These are phyloP conservation scores for Pocillopora damicornis DNA, from an alignment of 64 coral and sea anemone species.

Conservation along the genomic window DNA sequence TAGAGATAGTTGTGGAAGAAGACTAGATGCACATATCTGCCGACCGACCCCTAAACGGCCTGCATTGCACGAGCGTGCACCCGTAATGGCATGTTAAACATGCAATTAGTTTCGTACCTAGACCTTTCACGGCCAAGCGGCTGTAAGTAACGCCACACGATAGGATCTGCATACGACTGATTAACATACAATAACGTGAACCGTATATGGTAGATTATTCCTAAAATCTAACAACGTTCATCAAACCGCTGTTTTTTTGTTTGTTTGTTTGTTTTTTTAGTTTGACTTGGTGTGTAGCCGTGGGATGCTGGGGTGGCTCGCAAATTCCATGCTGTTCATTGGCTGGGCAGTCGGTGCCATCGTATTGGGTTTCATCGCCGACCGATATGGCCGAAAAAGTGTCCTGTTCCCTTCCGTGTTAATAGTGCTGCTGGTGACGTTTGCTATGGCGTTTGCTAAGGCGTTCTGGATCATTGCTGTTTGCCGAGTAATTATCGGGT, in stretches of 20 bases:
- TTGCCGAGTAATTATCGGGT: conserved; percentile 69
- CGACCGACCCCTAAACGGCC: too few species aligned
- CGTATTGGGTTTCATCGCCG: conserved; percentile 68
- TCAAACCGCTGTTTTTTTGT: not conserved
- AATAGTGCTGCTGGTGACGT: conserved; percentile 56
- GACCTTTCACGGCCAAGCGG: too few species aligned
- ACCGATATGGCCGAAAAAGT: conserved; percentile 77
- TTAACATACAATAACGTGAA: too few species aligned
- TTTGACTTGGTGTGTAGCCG: conserved; percentile 89
- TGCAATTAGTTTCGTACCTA: too few species aligned
- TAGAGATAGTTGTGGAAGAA: too few species aligned
- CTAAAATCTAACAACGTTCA: too few species aligned
- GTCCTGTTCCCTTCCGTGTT: conserved; percentile 79
- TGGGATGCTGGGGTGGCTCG: conserved; percentile 64
- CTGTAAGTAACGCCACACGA: too few species aligned
- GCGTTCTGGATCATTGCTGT: conserved; percentile 57
- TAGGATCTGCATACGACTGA: too few species aligned
- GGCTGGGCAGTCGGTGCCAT: conserved; percentile 81
- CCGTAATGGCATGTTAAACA: too few species aligned
- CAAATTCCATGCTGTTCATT: conserved; percentile 83
- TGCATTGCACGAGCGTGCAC: too few species aligned
- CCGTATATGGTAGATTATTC: too few species aligned
- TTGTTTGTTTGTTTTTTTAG: conserved; percentile 36
- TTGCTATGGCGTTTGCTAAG: conserved; percentile 77
- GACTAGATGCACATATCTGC: too few species aligned